Base-by-base conservation (phyloP, 2,888 invertebrate genomes). In the Nipponacmea schrenckii region DNA sequence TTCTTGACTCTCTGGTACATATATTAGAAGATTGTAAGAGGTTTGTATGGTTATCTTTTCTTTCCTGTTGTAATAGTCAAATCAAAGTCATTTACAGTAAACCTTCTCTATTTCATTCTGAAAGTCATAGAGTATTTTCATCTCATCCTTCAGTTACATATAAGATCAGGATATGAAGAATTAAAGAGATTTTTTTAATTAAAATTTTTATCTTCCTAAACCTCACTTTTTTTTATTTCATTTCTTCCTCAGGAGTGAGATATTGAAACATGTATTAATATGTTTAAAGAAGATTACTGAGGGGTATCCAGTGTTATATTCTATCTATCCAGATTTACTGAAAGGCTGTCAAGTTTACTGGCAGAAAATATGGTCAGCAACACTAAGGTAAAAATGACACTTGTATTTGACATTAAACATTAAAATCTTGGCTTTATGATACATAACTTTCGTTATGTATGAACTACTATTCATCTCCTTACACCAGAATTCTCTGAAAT, bases 11-110 rank as follows among this genome's bases (percentile, higher is more conserved):
- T 64, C 67, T 87, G n/a, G 75, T 81, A 15, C 76, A 78, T 48
- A 69, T 81, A 7, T 73, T 84, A 27, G 72, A 77, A 15, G 84
- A 85, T 15, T 82, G 81, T 69, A 86, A 83, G 75, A 82, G 78
- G 85, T 85, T 31, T 62, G 74, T 17, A n/a, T 15, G 20, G 39
- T 31, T 5, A 50, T 67, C 24, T 10, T 45, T 67, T 44, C 39
- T n/a, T 20, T 67, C 45, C 27, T 66, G 15, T 46, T 56, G 62
- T 27, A 27, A 66, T 39, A 56, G 62, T 56, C 24, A 56, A 46
- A 10, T 70, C 46, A 8, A 24, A 62, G 20, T 63, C 12, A 14
- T 31, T n/a, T n/a, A n/a, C n/a, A n/a, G n/a, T n/a, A n/a, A n/a
- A n/a, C n/a, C n/a, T n/a, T n/a, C n/a, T n/a, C n/a, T n/a, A n/a